Evolutionary conservation across 2,888 invertebrate genomes (phyloP), one percentile per base, ranked within the genome.

Genomic region (Epirrhoe alternata): DNA sequence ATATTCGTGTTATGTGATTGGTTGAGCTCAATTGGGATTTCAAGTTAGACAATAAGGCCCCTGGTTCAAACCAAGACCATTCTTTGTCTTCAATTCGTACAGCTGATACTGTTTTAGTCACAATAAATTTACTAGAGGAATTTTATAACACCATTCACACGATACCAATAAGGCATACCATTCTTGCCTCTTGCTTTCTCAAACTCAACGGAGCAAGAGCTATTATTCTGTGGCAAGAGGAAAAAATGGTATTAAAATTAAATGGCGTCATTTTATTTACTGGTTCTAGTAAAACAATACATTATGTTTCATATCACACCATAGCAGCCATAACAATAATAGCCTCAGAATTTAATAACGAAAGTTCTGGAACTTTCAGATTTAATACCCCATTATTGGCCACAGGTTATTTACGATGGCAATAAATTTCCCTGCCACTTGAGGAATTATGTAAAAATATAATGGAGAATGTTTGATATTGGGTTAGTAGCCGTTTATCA

Each of bases 321-420:
- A 53, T 45, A 50, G 17, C 38, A 67, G 50, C 64, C 54, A 58
- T 61, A 58, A 54, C 24, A 54, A 57, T 67, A 67, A 67, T 64
- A 64, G 47, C 66, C 61, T 59, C 54, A 69, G 72, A 77, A 80
- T 81, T 81, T 81, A 80, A 81, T 81, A 81, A 77, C 68, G 62
- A 61, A 73, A 71, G 70, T 67, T 71, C 72, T 60, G 68, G 73
- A 77, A 73, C 74, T 71, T 71, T 71, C 72, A 82, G 82, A 80
- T 84, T 82, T 85, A 82, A 82, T 79, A 74, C 77, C 45, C 77
- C 82, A 81, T 86, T 87, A 87, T 86, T 86, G 84, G 85, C 77
- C 79, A 69, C 64, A 72, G 68, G 78, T 82, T 86, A 88, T 87
- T 86, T 87, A 87, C 78, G 77, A 70, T 64, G 67, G 73, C 72